phyloP scores from a whole-genome alignment of 2,888 invertebrate species.

The Molanna angustata region DNA sequence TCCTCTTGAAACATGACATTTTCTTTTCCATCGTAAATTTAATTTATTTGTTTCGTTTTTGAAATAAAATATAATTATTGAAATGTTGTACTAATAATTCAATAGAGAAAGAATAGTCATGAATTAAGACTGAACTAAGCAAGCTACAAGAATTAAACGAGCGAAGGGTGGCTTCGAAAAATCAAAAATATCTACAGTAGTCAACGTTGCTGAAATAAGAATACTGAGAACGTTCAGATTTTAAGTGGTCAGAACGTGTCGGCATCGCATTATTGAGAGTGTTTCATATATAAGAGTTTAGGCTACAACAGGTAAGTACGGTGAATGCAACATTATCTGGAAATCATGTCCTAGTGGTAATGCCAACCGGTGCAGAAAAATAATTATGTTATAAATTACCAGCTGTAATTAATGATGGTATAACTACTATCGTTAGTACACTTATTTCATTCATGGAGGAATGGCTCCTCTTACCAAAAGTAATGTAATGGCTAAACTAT shows the following conservation, averaged over 20 bases:
- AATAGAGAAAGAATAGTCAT: too few species aligned
- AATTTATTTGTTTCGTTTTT: too few species aligned
- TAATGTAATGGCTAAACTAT: slow-evolving; percentile 64
- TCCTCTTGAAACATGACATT: too few species aligned
- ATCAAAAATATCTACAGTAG: slow-evolving; percentile 47
- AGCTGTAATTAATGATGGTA: slow-evolving; percentile 63
- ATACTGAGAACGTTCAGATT: slow-evolving; percentile 56
- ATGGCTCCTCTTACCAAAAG: too few species aligned
- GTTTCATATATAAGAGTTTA: slow-evolving; percentile 69
- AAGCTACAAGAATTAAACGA: slow-evolving; percentile 49
- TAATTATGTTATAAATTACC: slow-evolving; percentile 88
- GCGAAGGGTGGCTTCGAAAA: slow-evolving; percentile 51
- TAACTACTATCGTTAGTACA: slow-evolving; percentile 82
- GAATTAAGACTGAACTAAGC: too few species aligned
- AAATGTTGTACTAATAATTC: too few species aligned
- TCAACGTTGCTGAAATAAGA: slow-evolving; percentile 50
- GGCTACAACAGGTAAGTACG: slow-evolving; percentile 76
- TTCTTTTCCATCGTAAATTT: too few species aligned
- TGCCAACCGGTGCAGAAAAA: slow-evolving; percentile 92
- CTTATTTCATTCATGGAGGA: slow-evolving; percentile 89
- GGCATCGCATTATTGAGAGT: slow-evolving; percentile 52
- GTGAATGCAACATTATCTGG: slow-evolving; percentile 82
- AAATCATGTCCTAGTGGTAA: slow-evolving; percentile 77
- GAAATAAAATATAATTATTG: too few species aligned
- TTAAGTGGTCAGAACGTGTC: slow-evolving; percentile 70